Evolutionary conservation across 92 coral and sea anemone species (phyloP).

Genomic region (Zoanthus solanderi): DNA sequence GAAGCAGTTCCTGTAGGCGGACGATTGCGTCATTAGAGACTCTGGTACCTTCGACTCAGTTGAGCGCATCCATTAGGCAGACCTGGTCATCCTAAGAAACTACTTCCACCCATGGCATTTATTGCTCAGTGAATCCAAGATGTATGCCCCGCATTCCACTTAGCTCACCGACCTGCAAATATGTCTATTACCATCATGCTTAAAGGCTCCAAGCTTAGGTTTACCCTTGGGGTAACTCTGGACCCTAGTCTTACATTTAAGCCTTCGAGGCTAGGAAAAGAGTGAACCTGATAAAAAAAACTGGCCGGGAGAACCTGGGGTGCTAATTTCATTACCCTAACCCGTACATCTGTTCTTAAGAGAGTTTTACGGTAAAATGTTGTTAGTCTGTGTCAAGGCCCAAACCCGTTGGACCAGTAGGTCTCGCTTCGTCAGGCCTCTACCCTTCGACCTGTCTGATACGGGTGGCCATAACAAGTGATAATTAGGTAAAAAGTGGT

Average conservation of each 20-base stretch:
- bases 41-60: background rate
- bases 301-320: slow-evolving; percentile 6
- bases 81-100: background rate
- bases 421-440: no score
- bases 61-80: background rate
- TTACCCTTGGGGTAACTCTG: background rate
- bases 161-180: background rate
- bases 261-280: background rate
- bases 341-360: background rate
- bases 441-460: no score
- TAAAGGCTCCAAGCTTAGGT: background rate
- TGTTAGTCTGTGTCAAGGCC: no score
- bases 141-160: background rate
- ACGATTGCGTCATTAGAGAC: slow-evolving; percentile 1
- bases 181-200: background rate
- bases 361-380: no score
- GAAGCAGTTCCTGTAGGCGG: slow-evolving; percentile 2
- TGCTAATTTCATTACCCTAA: background rate
- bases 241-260: background rate
- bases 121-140: no score
- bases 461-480: no score
- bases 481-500: no score
- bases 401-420: no score
- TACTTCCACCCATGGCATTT: background rate
- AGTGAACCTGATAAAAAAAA: background rate